Conservation (phyloP, 2,797 vertebrate species). For the Poeciliopsis paucimaculata region DNA sequence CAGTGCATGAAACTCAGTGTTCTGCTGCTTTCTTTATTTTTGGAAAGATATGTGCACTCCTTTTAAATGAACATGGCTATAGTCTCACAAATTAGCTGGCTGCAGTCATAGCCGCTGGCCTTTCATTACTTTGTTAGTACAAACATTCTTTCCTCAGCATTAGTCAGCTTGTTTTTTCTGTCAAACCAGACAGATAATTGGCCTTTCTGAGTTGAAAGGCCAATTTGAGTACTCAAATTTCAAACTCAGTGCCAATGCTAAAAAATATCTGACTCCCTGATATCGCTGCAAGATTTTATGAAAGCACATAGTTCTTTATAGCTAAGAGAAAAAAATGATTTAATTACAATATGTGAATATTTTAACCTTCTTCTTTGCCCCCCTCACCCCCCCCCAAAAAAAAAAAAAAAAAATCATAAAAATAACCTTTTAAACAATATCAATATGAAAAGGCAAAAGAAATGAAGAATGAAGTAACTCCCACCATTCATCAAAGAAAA, state of each 20-base stretch:
- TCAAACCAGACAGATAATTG: neutral
- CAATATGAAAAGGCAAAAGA: too few relatives aligned
- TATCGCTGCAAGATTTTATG: neutral
- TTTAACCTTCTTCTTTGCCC: neutral
- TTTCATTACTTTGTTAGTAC: constrained; percentile 37
- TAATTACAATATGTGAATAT: neutral
- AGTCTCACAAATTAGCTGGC: constrained; percentile 60
- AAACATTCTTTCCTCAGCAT: constrained; percentile 11
- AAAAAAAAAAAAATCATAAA: too few relatives aligned
- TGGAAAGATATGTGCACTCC: constrained; percentile 38
- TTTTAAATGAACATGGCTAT: constrained; percentile 60
- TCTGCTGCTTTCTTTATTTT: constrained; percentile 20
- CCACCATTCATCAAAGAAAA: too few relatives aligned
- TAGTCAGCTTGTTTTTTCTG: too few relatives aligned
- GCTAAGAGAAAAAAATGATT: neutral
- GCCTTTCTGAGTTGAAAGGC: neutral
- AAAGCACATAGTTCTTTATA: neutral
- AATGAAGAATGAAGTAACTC: too few relatives aligned
- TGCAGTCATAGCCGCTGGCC: constrained; percentile 47
- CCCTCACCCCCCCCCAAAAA: too few relatives aligned
- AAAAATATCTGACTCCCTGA: neutral
- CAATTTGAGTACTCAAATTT: neutral
- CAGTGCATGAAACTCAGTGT: constrained; percentile 2
- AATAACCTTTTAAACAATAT: too few relatives aligned
- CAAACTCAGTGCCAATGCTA: neutral